Evolutionary conservation across 92 coral and sea anemone species (phyloP), one percentile per base, ranked within the genome.

Genomic region (Virgularia gustaviana): DNA sequence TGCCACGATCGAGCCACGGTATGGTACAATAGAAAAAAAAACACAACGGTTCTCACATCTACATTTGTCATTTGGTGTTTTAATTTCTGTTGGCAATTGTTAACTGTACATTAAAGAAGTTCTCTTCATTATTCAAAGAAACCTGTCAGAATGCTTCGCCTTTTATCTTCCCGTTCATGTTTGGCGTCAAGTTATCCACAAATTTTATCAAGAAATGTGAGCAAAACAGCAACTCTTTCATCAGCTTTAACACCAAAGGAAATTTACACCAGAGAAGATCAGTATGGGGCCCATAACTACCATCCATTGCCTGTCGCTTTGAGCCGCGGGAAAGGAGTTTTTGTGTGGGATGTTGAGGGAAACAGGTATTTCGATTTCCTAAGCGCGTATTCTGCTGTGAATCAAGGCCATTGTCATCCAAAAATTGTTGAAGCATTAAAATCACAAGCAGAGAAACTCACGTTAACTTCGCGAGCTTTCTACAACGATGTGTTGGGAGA

Each of bases 351-450:
- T 43, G 97, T 92, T 9, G 85, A 82, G 2, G 97, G 97, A 7
- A 88, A 82, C 42, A 71, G 87, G 9, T 92, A 92, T 67, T 57
- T 78, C 55, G 97, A 92, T 53, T 92, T 89, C 73, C 82, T 92
- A 15, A 90, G 96, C 1, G 92, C 97, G 0, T 92, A 92, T 63
- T 88, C 96, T 36, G 97, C 97, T 3, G 92, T 92, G 47, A 92
- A 92, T 33, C 97, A 89, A 77, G 97, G 97, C 37, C 97, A 92
- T 55, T 92, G 91, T 23, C 97, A 92, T 61, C 97, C 97, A 3
- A 84, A 79, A 58, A 92, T 92, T 39, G 88, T 89, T 4, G 83
- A 83, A 20, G 87, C 90, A 16, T 75, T 92, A 3, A 84, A 86
- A 45, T 81, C 83, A 22, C 97, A 92, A 57, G 91, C 83, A 2